Conservation (phyloP, 2,888 invertebrate species). For the Orchesellides sinensis region DNA sequence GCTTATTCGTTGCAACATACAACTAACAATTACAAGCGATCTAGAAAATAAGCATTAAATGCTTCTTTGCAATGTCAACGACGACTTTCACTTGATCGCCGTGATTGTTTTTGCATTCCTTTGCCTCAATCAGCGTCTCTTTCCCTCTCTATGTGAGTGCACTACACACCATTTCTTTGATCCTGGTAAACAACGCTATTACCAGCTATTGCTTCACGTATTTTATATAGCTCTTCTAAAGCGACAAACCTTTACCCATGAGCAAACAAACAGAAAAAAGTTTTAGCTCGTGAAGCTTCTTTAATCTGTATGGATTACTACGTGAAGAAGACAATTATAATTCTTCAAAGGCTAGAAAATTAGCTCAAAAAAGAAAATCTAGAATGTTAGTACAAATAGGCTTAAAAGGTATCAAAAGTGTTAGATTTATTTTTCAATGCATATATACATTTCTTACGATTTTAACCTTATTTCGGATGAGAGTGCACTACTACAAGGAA, state of each 20-base stretch:
- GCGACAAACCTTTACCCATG: background rate
- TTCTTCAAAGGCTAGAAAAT: background rate
- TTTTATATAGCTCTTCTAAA: background rate
- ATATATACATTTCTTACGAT: no score
- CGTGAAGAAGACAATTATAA: background rate
- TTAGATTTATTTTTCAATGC: no score
- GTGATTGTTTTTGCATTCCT: conserved; percentile 34
- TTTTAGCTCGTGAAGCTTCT: background rate
- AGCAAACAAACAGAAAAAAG: conserved; percentile 1
- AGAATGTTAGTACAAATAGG: no score
- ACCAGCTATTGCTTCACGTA: background rate
- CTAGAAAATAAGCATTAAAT: conserved; percentile 57
- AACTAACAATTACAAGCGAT: conserved; percentile 43
- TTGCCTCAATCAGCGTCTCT: background rate
- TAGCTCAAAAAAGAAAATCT: no score
- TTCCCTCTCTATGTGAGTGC: background rate
- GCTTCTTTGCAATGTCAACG: conserved; percentile 19
- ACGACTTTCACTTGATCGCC: conserved; percentile 32
- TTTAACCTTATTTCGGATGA: no score
- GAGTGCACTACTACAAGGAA: no score
- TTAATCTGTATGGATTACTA: background rate
- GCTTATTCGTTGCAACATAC: no score
- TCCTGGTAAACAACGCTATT: background rate
- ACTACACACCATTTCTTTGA: background rate
- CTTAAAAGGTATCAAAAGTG: no score